Conservation (phyloP, 2,113 vertebrate genomes). For the Elanus axillaris region DNA sequence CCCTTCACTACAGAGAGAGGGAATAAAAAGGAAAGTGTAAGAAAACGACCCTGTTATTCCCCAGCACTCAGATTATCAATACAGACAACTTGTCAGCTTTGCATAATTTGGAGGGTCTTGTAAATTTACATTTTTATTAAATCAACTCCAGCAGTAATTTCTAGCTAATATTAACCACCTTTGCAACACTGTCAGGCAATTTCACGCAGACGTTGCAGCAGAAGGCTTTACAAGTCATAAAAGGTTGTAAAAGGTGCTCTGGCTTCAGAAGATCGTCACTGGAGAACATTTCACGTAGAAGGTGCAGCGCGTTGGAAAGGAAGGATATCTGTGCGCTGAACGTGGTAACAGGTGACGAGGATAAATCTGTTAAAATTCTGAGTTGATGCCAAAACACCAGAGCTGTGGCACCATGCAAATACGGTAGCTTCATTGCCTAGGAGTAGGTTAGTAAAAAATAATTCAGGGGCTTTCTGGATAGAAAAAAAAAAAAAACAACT, state of each 20-base stretch:
- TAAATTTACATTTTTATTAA: slow-evolving; percentile 45
- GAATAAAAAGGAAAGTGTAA: not conserved
- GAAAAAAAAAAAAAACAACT: not conserved
- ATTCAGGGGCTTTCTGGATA: not conserved
- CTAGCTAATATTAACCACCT: not conserved
- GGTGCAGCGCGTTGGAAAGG: not conserved
- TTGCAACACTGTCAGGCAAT: not conserved
- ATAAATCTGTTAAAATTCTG: not conserved
- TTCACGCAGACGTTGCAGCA: not conserved
- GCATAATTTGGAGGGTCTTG: slow-evolving; percentile 22
- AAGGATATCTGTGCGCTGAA: not conserved
- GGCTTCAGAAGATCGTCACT: not conserved
- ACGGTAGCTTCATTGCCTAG: not conserved
- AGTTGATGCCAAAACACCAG: not conserved
- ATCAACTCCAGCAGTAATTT: slow-evolving; percentile 12
- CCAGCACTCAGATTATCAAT: not conserved
- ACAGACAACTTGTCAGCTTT: slow-evolving; percentile 5
- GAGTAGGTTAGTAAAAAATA: not conserved
- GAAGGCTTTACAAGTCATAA: not conserved
- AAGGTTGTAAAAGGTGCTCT: not conserved
- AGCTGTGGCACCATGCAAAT: not conserved
- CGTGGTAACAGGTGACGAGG: not conserved
- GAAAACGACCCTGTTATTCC: slow-evolving; percentile 14
- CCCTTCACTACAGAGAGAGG: not conserved
- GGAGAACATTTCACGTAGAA: accelerated